A percentile compares a stretch with the other conserved stretches of the same genome.
Evolutionary conservation across 2,888 invertebrate genomes (phyloP).

Genomic region (Lysandra coridon): DNA sequence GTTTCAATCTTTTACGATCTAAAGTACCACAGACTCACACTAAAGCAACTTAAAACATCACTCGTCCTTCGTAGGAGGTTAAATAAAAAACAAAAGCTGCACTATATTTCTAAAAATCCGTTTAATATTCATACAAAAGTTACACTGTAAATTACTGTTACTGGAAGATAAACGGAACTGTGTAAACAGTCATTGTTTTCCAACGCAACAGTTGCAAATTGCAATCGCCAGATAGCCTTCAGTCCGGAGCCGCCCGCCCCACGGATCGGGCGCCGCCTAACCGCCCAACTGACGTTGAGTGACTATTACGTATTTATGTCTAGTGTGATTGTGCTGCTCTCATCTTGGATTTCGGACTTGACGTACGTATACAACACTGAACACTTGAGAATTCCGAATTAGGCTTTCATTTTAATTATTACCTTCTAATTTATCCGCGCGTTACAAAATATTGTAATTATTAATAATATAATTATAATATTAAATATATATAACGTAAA

Average conservation of each 20-base stretch:
- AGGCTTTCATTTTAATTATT: no score
- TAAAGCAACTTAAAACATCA: background rate
- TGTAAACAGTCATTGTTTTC: constrained; percentile 34
- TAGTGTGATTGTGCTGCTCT: constrained; percentile 34
- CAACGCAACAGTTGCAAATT: constrained; percentile 37
- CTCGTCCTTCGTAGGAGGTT: background rate
- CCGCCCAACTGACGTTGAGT: constrained; percentile 17
- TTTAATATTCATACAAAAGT: constrained; percentile 24
- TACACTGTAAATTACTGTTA: constrained; percentile 15
- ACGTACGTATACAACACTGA: constrained; percentile 18
- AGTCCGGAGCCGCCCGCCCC: constrained; percentile 47
- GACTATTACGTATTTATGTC: constrained; percentile 32
- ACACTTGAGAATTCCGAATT: background rate
- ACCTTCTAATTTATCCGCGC: no score
- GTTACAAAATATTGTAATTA: background rate
- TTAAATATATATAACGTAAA: no score
- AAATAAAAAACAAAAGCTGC: background rate
- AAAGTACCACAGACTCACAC: background rate
- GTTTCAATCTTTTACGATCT: background rate
- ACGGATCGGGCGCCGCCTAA: constrained; percentile 46
- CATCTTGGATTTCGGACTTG: constrained; percentile 10
- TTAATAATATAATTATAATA: no score
- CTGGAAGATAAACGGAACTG: constrained; percentile 24
- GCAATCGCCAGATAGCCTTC: constrained; percentile 31
- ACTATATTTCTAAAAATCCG: background rate